These are phyloP conservation scores for Gadus chalcogrammus DNA, from an alignment of 2,113 vertebrate genomes.

Conservation along the genomic window DNA sequence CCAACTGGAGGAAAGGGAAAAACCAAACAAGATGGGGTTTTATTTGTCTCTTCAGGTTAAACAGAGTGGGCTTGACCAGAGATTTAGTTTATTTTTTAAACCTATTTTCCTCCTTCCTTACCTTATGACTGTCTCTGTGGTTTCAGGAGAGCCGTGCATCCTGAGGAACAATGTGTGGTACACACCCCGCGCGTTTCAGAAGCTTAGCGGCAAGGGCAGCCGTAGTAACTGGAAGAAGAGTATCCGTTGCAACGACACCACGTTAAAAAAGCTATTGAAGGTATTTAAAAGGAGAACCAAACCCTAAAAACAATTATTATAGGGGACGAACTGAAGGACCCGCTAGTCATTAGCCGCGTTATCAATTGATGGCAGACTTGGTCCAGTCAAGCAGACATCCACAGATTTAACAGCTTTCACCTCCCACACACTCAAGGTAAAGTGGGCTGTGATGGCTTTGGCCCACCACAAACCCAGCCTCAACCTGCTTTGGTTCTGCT, in stretches of 20 bases:
- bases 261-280: constrained; percentile 55
- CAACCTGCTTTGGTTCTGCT: too few species aligned
- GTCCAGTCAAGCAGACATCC: neutral
- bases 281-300: constrained; percentile 33
- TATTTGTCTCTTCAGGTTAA: too few species aligned
- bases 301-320: neutral
- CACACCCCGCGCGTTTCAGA: constrained; percentile 57
- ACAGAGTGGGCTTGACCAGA: too few species aligned
- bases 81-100: neutral
- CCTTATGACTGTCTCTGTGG: neutral
- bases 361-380: too few species aligned
- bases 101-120: too few species aligned
- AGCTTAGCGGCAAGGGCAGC: constrained; percentile 41
- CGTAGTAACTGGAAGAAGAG: constrained; percentile 61
- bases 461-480: too few species aligned
- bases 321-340: neutral
- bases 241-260: constrained; percentile 46
- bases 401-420: too few species aligned
- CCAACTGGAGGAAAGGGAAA: too few species aligned
- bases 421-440: too few species aligned
- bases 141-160: constrained; percentile 61
- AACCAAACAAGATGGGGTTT: too few species aligned
- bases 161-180: constrained; percentile 37
- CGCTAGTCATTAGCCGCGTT: too few species aligned
- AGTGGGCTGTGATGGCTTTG: too few species aligned